These are phyloP conservation scores for Teleiodes luculella DNA, from an alignment of 2,888 invertebrate genomes.

Conservation along the genomic window DNA sequence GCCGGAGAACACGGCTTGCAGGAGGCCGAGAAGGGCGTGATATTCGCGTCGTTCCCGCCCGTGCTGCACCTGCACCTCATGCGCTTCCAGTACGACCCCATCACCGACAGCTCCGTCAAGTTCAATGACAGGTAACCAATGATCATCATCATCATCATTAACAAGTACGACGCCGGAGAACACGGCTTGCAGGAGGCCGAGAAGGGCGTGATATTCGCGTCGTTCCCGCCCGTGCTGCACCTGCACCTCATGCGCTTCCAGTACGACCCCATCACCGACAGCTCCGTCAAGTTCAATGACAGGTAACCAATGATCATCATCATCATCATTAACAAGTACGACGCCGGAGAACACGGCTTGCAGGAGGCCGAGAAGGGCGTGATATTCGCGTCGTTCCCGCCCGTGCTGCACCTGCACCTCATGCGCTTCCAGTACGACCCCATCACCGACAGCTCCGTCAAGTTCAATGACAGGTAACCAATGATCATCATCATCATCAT, in stretches of 20 bases:
- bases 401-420: constrained; percentile 97
- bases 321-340: no score
- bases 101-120: constrained; percentile 97
- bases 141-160: no score
- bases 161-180: no score
- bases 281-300: constrained; percentile 97
- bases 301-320: no score
- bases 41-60: constrained; percentile 97
- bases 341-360: no score
- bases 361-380: no score
- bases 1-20: no score
- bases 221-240: constrained; percentile 98
- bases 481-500: no score
- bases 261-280: constrained; percentile 97
- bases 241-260: constrained; percentile 99
- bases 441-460: constrained; percentile 96
- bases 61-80: constrained; percentile 98
- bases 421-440: constrained; percentile 99
- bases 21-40: constrained; percentile 98
- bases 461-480: constrained; percentile 95
- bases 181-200: no score
- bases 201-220: no score
- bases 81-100: constrained; percentile 99
- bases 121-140: constrained; percentile 95
- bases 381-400: constrained; percentile 98